Evolutionary conservation across 2,797 vertebrate genomes (phyloP).

Genomic region (Orestias chungarensis): DNA sequence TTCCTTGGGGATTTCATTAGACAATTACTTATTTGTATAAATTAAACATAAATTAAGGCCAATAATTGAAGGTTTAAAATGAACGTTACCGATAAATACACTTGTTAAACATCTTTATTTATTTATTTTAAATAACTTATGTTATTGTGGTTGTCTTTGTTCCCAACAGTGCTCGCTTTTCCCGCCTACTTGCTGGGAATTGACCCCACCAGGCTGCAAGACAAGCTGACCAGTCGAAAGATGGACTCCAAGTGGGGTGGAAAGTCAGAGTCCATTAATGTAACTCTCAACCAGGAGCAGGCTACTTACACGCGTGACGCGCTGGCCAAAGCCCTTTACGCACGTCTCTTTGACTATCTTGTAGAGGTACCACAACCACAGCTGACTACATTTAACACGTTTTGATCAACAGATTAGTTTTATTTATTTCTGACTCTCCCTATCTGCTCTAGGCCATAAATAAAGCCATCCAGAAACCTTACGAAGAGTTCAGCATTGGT

Average conservation of each 20-base stretch:
- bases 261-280: conserved; percentile 90
- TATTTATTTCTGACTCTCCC: conserved; percentile 1
- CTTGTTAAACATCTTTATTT: not conserved
- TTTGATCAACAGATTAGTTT: not conserved
- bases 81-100: not conserved
- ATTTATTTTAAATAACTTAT: not conserved
- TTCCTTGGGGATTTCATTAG: conserved; percentile 15
- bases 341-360: conserved; percentile 92
- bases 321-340: conserved; percentile 93
- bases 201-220: conserved; percentile 86
- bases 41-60: no score
- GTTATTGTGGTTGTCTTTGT: not conserved
- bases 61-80: not conserved
- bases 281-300: conserved; percentile 95
- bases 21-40: no score
- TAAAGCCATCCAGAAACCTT: conserved; percentile 91
- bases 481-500: conserved; percentile 91
- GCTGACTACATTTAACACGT: not conserved
- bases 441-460: conserved; percentile 86
- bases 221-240: conserved; percentile 94
- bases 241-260: conserved; percentile 98
- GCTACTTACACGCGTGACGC: conserved; percentile 93
- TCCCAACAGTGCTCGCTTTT: conserved; percentile 88
- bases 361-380: conserved; percentile 84
- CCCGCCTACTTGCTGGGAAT: conserved; percentile 95